Base-by-base conservation (phyloP, 2,888 invertebrate species). In the Metopia argyrocephala region DNA sequence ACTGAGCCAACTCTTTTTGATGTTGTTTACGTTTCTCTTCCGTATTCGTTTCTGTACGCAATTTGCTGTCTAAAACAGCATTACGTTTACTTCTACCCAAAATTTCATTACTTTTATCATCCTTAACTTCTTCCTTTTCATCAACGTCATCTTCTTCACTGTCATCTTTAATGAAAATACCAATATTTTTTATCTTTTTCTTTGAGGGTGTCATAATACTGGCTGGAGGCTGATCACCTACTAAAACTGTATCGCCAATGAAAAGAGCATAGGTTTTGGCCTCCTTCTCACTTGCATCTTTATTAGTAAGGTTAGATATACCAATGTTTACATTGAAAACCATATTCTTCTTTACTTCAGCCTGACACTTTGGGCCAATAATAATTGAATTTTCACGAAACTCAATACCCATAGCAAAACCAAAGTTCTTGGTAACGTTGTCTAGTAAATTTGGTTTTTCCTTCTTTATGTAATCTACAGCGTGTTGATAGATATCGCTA, bases 331-430 rank as follows among this genome's bases (percentile, higher is more conserved):
- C 93, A 89, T 98, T 98, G 88, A 98, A 99, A 0, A 98, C 94
- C 98, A 99, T 99, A 70, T 97, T 97, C 90, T 97, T 98, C 86
- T 94, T 95, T 0, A 95, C 94, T 2, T 93, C 89, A 1, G 94
- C 93, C 52, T 93, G 93, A 15, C 96, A 96, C 92, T 98, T 99
- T 1, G 97, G 96, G 0, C 96, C 96, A 87, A 99, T 96, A 0
- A 98, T 92, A 73, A 99, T 92, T 0, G 97, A 96, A 85, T 96
- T 96, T 90, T 99, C 99, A 73, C 98, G 94, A 89, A 99, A 99
- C 89, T 99, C 99, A 85, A 99, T 96, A 6, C 99, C 99, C 94
- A 97, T 99, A 0, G 94, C 97, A 91, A 99, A 99, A 92, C 98
- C 99, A 91, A 98, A 96, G 85, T 94, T 96, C 90, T 98, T 99